These are phyloP conservation scores for Antrozous pallidus DNA, from an alignment of 2,797 vertebrate genomes.

Conservation along the genomic window DNA sequence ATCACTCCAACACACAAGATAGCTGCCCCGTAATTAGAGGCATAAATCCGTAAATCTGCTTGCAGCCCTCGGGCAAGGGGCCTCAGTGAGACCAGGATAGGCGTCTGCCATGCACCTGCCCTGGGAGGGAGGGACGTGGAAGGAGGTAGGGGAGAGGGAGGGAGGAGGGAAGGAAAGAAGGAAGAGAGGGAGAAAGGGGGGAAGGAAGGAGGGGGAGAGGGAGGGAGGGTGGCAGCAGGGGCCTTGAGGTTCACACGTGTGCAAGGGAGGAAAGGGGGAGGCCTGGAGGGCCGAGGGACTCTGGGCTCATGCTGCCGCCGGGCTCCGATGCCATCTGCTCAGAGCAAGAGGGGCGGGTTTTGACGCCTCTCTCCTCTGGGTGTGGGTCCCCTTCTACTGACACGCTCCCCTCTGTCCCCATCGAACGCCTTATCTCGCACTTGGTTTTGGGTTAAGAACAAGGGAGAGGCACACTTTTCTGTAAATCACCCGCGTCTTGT, in stretches of 20 bases:
- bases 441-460: too few species aligned
- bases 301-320: neutral
- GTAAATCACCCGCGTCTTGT: conserved; percentile 57
- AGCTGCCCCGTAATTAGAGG: conserved; percentile 47
- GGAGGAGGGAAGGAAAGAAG: accelerated
- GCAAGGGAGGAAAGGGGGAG: accelerated
- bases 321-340: neutral
- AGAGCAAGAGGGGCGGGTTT: too few species aligned
- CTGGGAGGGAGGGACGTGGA: too few species aligned
- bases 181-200: neutral
- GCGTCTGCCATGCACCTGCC: accelerated
- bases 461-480: neutral
- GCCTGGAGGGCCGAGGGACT: accelerated
- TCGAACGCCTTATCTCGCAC: too few species aligned
- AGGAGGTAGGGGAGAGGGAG: accelerated
- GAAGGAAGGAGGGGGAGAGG: too few species aligned
- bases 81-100: too few species aligned
- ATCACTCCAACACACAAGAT: too few species aligned
- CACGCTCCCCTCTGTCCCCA: too few species aligned
- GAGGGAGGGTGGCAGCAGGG: too few species aligned
- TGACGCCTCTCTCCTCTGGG: too few species aligned
- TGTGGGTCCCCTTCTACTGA: too few species aligned
- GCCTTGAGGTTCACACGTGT: too few species aligned
- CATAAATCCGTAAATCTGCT: conserved; percentile 18
- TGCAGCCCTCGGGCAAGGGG: neutral